Conservation (phyloP, 2,113 vertebrate genomes). For the Tenrec ecaudatus region DNA sequence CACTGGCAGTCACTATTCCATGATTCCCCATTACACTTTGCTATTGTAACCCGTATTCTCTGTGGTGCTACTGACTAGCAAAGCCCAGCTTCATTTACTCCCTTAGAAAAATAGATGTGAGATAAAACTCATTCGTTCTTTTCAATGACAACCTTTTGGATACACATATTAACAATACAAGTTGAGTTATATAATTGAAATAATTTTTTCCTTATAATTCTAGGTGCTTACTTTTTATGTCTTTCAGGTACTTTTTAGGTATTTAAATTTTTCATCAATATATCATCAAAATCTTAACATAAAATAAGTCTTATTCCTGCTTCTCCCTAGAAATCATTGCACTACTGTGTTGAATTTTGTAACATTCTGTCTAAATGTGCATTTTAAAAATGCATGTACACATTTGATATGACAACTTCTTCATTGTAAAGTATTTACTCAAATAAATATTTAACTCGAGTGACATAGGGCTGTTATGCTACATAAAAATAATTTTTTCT, state of each 20-base stretch:
- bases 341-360: constrained; percentile 35
- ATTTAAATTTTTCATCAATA: no score
- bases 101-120: background rate
- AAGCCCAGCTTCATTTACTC: background rate
- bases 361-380: background rate
- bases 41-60: no score
- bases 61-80: background rate
- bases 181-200: background rate
- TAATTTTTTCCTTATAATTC: background rate
- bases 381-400: background rate
- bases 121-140: background rate
- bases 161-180: background rate
- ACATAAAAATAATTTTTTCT: background rate
- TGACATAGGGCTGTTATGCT: background rate
- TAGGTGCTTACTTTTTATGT: background rate
- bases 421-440: background rate
- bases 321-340: background rate
- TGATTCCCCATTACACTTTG: background rate
- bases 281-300: background rate
- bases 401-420: background rate
- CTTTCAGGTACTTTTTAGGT: no score
- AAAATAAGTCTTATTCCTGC: background rate
- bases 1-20: background rate
- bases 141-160: background rate
- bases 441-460: background rate